A percentile compares a stretch with the other conserved stretches of the same genome.
These are phyloP conservation scores for Acanthurus tractus DNA, from an alignment of 2,797 vertebrate genomes.

Conservation along the genomic window DNA sequence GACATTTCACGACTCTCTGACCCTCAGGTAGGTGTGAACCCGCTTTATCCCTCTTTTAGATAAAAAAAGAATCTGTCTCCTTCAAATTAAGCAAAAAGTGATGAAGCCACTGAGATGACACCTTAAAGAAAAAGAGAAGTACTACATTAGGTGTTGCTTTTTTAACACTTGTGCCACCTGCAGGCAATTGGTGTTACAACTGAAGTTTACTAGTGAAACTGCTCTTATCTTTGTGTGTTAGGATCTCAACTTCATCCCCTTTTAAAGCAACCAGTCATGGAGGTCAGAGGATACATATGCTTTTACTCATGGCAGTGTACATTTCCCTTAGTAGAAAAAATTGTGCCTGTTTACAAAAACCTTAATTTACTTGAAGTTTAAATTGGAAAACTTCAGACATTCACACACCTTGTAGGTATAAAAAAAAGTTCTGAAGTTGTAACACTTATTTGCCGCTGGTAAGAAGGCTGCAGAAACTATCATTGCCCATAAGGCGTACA, in stretches of 20 bases:
- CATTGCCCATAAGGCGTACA: neutral
- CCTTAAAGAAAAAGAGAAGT: neutral
- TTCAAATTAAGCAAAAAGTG: neutral
- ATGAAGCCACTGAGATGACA: neutral
- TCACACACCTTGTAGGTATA: neutral
- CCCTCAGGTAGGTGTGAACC: conserved; percentile 91
- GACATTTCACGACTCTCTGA: conserved; percentile 92
- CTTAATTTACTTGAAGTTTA: neutral
- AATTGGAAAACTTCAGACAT: neutral
- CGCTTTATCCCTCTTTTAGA: neutral
- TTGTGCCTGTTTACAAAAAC: neutral
- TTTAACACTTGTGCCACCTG: neutral
- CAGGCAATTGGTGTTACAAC: neutral
- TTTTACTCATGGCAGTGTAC: neutral
- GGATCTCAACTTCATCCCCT: neutral
- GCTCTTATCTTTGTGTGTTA: neutral
- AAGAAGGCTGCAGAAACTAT: neutral
- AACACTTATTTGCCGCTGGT: neutral
- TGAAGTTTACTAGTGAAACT: neutral
- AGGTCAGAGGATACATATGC: neutral
- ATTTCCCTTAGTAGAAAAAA: conserved; percentile 1
- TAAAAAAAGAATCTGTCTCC: neutral
- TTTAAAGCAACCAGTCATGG: neutral
- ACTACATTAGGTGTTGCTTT: neutral
- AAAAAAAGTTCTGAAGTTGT: neutral